These are phyloP conservation scores for Panagrolaimus sp. DNA, from an alignment of 1,140 invertebrate species.

Conservation along the genomic window DNA sequence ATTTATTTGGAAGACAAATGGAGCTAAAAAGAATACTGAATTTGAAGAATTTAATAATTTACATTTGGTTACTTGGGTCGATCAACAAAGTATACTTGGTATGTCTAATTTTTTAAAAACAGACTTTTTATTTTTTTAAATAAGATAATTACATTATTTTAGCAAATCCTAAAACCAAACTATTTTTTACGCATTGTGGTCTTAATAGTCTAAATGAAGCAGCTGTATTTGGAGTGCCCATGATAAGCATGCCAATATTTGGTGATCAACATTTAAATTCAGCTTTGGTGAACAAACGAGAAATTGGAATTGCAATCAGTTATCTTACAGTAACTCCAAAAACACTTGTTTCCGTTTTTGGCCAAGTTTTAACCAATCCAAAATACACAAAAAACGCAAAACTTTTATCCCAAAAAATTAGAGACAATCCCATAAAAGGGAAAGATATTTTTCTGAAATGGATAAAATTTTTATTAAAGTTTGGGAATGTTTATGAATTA, in stretches of 20 bases:
- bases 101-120: conserved; percentile 24
- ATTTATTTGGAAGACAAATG: not conserved
- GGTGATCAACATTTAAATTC: conserved; percentile 1
- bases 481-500: not conserved
- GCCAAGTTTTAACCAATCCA: conserved; percentile 9
- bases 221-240: conserved; percentile 8
- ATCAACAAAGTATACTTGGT: conserved; percentile 33
- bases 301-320: not conserved
- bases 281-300: not conserved
- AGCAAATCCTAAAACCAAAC: conserved; percentile 27
- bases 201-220: conserved; percentile 19
- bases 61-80: not conserved
- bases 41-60: not conserved
- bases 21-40: not conserved
- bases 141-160: conserved; percentile 37
- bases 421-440: not conserved
- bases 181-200: conserved; percentile 26
- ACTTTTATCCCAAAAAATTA: conserved; percentile 5
- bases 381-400: conserved; percentile 17
- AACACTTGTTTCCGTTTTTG: not conserved
- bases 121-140: conserved; percentile 36
- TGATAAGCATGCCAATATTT: not conserved
- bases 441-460: conserved; percentile 5
- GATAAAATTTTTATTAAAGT: not conserved
- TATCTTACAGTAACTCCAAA: not conserved